Percentiles rank a stretch among this genome's conserved stretches.
phyloP scores from a whole-genome alignment of 2,888 invertebrate species.

The Pyrgus malvae region DNA sequence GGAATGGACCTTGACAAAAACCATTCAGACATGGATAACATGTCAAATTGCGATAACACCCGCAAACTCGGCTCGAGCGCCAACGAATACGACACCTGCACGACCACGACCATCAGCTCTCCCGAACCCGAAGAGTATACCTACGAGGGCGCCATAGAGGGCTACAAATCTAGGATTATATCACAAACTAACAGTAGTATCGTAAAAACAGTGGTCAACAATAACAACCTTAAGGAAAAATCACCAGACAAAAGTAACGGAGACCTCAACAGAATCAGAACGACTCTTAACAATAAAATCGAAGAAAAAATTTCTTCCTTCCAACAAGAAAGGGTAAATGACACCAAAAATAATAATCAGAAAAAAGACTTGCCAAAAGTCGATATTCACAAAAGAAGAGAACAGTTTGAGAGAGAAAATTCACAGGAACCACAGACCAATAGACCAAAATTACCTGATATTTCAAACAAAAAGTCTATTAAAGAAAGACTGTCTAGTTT shows the following conservation, averaged over 20 bases:
- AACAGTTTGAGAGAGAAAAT: constrained; percentile 89
- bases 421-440: constrained; percentile 74
- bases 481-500: constrained; percentile 87
- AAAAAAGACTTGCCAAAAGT: constrained; percentile 88
- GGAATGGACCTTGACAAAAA: constrained; percentile 81
- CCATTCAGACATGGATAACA: constrained; percentile 77
- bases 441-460: constrained; percentile 83
- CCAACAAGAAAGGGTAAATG: constrained; percentile 72
- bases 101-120: constrained; percentile 85
- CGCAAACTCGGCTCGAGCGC: constrained; percentile 77
- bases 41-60: constrained; percentile 70
- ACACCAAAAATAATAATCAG: constrained; percentile 70
- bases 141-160: constrained; percentile 93
- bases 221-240: constrained; percentile 71
- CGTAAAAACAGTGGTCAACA: constrained; percentile 68
- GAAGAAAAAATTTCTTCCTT: constrained; percentile 84
- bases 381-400: constrained; percentile 90
- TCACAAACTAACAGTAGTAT: constrained; percentile 79
- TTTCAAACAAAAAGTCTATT: constrained; percentile 85
- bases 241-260: constrained; percentile 67
- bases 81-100: constrained; percentile 86
- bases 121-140: constrained; percentile 91
- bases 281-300: constrained; percentile 80
- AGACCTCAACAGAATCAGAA: constrained; percentile 73
- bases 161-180: constrained; percentile 90